These are phyloP conservation scores for Tamandua tetradactyla DNA, from an alignment of 2,797 vertebrate genomes.

Conservation along the genomic window DNA sequence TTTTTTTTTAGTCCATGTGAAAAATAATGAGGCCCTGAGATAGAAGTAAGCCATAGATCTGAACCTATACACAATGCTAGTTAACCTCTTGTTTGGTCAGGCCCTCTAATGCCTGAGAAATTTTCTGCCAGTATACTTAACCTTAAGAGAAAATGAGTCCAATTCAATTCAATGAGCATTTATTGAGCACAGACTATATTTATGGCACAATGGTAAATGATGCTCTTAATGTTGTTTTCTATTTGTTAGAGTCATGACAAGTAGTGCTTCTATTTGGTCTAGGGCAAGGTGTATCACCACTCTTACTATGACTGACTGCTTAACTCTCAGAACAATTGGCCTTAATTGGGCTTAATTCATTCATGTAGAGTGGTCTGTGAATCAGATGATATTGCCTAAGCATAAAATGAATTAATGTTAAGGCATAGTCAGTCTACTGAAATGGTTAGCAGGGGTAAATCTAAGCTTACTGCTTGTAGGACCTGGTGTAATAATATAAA, in stretches of 20 bases:
- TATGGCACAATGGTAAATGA: neutral
- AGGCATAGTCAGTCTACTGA: neutral
- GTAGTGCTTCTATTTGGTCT: neutral
- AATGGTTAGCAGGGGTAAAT: neutral
- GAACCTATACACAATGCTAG: neutral
- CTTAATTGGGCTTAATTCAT: neutral
- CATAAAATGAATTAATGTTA: neutral
- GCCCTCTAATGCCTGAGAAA: neutral
- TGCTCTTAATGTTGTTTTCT: neutral
- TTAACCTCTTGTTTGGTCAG: neutral
- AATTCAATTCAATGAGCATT: neutral
- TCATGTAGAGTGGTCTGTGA: neutral
- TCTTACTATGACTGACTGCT: neutral
- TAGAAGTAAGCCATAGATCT: neutral
- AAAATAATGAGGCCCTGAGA: neutral
- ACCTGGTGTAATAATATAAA: neutral
- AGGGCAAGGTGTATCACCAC: neutral
- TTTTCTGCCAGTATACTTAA: neutral
- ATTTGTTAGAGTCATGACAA: neutral
- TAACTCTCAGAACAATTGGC: neutral
- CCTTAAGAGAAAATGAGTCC: neutral
- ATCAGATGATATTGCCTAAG: neutral
- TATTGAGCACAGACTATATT: neutral
- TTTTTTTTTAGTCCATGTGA: neutral
- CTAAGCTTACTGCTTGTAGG: neutral